Conservation (phyloP, 2,888 invertebrate genomes). For the Trissoscelio sp. region DNA sequence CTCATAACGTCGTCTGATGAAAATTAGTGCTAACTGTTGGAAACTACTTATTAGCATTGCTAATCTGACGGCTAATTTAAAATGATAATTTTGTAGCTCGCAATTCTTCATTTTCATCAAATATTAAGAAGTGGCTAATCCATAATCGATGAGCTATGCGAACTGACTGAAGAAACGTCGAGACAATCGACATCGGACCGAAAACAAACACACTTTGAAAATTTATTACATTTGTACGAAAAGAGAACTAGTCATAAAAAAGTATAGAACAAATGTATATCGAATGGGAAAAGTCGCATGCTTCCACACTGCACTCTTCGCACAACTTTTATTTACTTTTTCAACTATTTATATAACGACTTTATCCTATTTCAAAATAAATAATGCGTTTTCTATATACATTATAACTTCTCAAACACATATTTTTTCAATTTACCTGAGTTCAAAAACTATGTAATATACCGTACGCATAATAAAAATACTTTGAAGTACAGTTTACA, state of each 20-base stretch:
- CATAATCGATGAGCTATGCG: constrained; percentile 17
- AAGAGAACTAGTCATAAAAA: constrained; percentile 6
- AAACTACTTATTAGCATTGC: constrained; percentile 28
- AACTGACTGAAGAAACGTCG: background rate
- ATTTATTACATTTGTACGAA: constrained; percentile 8
- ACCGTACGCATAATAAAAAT: constrained; percentile 3
- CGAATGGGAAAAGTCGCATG: constrained; percentile 27
- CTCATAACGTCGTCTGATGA: background rate
- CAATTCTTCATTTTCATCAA: constrained; percentile 28
- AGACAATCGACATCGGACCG: background rate
- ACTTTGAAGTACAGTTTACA: background rate
- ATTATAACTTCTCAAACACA: constrained; percentile 22
- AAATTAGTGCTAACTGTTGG: constrained; percentile 32
- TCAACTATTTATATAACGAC: constrained; percentile 43
- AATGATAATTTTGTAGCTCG: constrained; percentile 17
- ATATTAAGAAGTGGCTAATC: constrained; percentile 19
- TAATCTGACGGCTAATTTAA: constrained; percentile 14
- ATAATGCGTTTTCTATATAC: constrained; percentile 22
- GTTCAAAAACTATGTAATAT: constrained; percentile 7
- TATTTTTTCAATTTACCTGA: constrained; percentile 19
- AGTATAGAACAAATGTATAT: constrained; percentile 24
- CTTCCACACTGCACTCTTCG: constrained; percentile 2
- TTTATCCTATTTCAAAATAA: constrained; percentile 33
- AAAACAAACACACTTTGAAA: background rate
- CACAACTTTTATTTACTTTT: constrained; percentile 41